Evolutionary conservation across 2,888 invertebrate species (phyloP), one percentile per base, ranked within the genome.

Genomic region (Phytoseiulus persimilis): DNA sequence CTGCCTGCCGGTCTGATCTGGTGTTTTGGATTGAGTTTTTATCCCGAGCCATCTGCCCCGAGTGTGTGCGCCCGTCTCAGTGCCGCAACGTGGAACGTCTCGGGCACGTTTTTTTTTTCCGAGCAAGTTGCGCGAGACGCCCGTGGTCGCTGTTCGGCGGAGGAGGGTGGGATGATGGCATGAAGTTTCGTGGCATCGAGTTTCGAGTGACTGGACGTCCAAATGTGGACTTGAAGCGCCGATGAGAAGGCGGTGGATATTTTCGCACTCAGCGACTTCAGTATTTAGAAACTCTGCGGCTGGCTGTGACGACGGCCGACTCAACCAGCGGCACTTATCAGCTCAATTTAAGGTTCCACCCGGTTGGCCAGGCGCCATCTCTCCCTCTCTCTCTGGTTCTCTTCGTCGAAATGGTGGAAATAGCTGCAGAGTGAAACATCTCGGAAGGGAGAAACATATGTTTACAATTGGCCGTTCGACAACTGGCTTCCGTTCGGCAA

Each of bases 291-390:
- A 65, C 65, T 65, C 39, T 3, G 65, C 18, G 1, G 65, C 23
- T 2, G 65, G 65, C 28, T 23, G 65, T 65, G 65, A 11, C 65
- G 65, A 65, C 9, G 65, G 18, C 65, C 65, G 1, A 65, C 23
- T 65, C 65, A 28, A 28, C 9, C 65, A 28, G 33, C 32, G 33
- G 87, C 87, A 33, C 28, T 32, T 87, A 33, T 33, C 87, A 87
- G 87, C 87, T 87, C 87, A 87, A 87, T 87, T 87, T 33, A 45
- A 87, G 87, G 87, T 87, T 87, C 87, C 33, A 45, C 87, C n/a
- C 87, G 33, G 39, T 87, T 33, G 87, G 87, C 87, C 45, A n/a
- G 32, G 87, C 32, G 33, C 87, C 87, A 33, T 87, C 65, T 3
- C 65, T 28, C 65, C 11, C 65, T 65, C 65, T 11, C 31, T 87